Conservation (phyloP, 2,888 invertebrate species). For the Matsumyia berberina region DNA sequence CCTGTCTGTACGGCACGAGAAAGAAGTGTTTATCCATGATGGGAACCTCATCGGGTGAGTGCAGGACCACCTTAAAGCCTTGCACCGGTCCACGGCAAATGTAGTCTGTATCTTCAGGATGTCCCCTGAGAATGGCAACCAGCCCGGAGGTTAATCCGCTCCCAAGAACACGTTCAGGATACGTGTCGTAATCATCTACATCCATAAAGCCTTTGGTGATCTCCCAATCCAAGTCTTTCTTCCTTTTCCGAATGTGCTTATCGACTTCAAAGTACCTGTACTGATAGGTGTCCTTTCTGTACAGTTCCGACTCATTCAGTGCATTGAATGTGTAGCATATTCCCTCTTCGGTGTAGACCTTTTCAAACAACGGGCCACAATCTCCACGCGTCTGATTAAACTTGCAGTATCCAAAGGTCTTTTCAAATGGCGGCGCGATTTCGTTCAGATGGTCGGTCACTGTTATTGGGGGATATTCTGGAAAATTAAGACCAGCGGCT, state of each 20-base stretch:
- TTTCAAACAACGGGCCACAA: constrained; percentile 16
- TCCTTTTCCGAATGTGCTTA: constrained; percentile 76
- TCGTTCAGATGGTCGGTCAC: constrained; percentile 6
- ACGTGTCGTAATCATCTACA: constrained; percentile 86
- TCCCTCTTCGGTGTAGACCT: constrained; percentile 41
- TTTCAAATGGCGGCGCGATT: not conserved
- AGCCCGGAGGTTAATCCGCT: constrained; percentile 89
- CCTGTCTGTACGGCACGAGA: constrained; percentile 80
- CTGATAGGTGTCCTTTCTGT: constrained; percentile 23
- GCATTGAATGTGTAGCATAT: constrained; percentile 48
- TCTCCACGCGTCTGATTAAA: not conserved
- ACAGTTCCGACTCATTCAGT: constrained; percentile 35
- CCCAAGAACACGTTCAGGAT: constrained; percentile 88
- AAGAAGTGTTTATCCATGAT: constrained; percentile 87
- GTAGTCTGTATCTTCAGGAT: constrained; percentile 87
- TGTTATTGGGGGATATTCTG: not conserved
- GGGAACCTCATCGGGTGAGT: constrained; percentile 82
- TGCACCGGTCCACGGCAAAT: constrained; percentile 89
- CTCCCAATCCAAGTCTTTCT: constrained; percentile 85
- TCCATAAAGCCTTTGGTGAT: constrained; percentile 87
- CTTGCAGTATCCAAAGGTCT: not conserved
- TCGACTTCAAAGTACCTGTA: constrained; percentile 9
- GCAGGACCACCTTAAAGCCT: constrained; percentile 87
- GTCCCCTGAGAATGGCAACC: constrained; percentile 86
- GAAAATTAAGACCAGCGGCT: not conserved